Conservation (phyloP, 2,113 vertebrate species). For the Lamprotornis superbus region DNA sequence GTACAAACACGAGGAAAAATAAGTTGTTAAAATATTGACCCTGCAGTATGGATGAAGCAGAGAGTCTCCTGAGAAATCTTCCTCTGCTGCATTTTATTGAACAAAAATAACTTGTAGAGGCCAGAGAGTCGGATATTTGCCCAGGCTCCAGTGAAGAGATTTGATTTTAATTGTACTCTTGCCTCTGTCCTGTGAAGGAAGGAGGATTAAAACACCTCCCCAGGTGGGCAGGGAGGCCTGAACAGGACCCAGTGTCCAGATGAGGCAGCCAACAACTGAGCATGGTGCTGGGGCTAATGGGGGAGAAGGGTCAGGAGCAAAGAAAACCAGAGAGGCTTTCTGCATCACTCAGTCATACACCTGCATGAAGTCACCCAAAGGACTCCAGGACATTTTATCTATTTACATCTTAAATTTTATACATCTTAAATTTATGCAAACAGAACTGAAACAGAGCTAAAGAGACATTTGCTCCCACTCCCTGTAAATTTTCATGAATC, state of each 20-base stretch:
- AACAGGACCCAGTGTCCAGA: background rate
- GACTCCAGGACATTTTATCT: background rate
- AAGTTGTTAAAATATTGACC: slow-evolving; percentile 45
- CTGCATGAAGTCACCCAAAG: background rate
- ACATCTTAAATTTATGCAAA: background rate
- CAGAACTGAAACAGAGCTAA: background rate
- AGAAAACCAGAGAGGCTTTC: background rate
- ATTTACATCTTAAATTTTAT: background rate
- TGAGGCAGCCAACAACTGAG: background rate
- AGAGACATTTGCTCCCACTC: background rate
- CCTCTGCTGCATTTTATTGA: slow-evolving; percentile 3
- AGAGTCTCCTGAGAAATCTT: background rate
- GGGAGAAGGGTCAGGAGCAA: background rate
- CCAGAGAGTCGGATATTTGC: background rate
- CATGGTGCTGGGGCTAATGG: background rate
- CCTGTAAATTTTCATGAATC: background rate
- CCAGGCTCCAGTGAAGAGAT: background rate
- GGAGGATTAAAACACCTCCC: background rate
- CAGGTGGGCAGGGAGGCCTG: background rate
- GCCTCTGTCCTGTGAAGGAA: background rate
- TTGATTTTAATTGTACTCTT: background rate
- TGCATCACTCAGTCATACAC: background rate
- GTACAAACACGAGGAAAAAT: background rate
- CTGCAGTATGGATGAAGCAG: background rate
- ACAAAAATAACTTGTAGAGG: background rate